Evolutionary conservation across 1,140 invertebrate genomes (phyloP).

Genomic region (Melipona quadrifasciata): DNA sequence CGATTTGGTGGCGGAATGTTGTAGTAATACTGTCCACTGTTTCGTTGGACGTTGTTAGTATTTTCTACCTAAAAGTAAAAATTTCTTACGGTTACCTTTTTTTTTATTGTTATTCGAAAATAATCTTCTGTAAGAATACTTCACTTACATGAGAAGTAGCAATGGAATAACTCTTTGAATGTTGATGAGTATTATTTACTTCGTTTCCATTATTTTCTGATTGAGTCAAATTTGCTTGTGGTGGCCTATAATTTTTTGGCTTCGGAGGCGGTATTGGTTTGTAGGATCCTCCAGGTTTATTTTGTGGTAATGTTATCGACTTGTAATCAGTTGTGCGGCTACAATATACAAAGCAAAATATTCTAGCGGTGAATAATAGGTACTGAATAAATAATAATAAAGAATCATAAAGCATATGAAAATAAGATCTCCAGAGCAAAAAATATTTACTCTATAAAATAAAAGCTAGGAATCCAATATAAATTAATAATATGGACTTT

Average conservation of each 20-base stretch:
- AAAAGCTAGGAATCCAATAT: background rate
- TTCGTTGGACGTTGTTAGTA: slow-evolving; percentile 72
- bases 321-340: slow-evolving; percentile 80
- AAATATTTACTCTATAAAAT: background rate
- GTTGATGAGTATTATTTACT: slow-evolving; percentile 78
- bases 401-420: background rate
- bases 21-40: slow-evolving; percentile 84
- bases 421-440: background rate
- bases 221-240: slow-evolving; percentile 78
- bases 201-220: slow-evolving; percentile 74
- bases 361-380: slow-evolving; percentile 60
- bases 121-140: slow-evolving; percentile 9
- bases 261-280: slow-evolving; percentile 95
- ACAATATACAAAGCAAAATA: slow-evolving; percentile 68
- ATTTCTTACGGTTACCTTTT: background rate
- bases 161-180: slow-evolving; percentile 81
- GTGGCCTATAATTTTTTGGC: slow-evolving; percentile 93
- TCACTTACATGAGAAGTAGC: slow-evolving; percentile 80
- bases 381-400: background rate
- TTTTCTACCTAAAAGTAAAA: slow-evolving; percentile 72
- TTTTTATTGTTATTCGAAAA: background rate
- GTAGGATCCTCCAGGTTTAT: slow-evolving; percentile 84
- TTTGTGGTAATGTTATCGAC: slow-evolving; percentile 75
- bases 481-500: background rate
- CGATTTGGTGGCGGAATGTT: slow-evolving; percentile 83